These are phyloP conservation scores for Psilopsiagon aymara DNA, from an alignment of 2,113 vertebrate genomes.

Conservation along the genomic window DNA sequence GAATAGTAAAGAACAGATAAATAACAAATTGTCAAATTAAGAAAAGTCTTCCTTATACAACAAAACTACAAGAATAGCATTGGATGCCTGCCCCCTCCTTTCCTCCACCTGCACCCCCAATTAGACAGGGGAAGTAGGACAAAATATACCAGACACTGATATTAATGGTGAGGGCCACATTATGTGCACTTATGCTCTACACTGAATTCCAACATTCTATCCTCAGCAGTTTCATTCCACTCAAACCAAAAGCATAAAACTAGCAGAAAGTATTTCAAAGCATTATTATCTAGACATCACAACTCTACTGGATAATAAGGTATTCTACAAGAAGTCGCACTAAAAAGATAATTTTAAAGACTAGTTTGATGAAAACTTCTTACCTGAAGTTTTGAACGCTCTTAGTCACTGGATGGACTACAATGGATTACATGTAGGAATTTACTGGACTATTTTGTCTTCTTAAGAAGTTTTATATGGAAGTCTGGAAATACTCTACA, in stretches of 20 bases:
- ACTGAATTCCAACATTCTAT: neutral
- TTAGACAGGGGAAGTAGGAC: rapidly evolving
- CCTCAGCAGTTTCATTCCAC: neutral
- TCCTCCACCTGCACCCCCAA: neutral
- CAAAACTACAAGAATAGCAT: neutral
- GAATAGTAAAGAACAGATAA: neutral
- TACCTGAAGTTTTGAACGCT: neutral
- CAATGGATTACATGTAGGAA: neutral
- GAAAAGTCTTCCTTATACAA: neutral
- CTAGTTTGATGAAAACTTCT: neutral
- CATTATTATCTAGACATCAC: neutral
- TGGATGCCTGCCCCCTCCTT: neutral
- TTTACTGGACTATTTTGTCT: neutral
- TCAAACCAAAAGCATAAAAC: neutral
- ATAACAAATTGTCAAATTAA: neutral
- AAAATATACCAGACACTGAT: neutral
- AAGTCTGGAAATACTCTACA: neutral
- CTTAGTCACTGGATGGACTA: neutral
- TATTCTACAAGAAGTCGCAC: neutral
- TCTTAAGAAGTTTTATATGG: neutral
- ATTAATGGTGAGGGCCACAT: neutral
- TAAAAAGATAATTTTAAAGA: neutral
- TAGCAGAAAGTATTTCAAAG: neutral
- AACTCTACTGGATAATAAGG: neutral
- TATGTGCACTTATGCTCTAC: neutral